Conservation (phyloP, 2,113 vertebrate genomes). For the Pelecanoides urinatrix region DNA sequence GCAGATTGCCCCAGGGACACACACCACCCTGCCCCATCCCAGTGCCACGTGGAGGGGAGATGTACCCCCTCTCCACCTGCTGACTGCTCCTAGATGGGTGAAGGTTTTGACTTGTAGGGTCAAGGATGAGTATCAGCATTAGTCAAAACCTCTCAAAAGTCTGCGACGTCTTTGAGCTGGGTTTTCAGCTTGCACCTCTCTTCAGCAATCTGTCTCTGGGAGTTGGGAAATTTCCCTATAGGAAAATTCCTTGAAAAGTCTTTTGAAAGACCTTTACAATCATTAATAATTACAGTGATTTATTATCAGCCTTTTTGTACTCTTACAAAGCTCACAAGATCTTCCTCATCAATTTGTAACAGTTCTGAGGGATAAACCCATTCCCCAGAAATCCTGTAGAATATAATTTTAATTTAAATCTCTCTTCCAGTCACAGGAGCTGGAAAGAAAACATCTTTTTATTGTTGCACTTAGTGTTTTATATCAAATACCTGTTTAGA, state of each 20-base stretch:
- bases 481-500: background rate
- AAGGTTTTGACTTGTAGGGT: background rate
- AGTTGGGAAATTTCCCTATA: background rate
- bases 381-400: background rate
- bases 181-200: background rate
- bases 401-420: background rate
- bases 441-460: background rate
- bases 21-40: background rate
- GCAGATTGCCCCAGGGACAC: background rate
- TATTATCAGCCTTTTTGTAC: background rate
- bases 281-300: background rate
- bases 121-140: background rate
- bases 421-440: background rate
- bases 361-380: background rate
- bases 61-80: background rate
- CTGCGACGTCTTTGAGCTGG: background rate
- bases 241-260: background rate
- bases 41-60: rapidly evolving
- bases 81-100: background rate
- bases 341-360: background rate
- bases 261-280: background rate
- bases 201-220: background rate
- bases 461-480: background rate
- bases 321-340: background rate
- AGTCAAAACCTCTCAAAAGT: background rate